These are phyloP conservation scores for Nestor notabilis DNA, from an alignment of 2,113 vertebrate genomes.

Conservation along the genomic window DNA sequence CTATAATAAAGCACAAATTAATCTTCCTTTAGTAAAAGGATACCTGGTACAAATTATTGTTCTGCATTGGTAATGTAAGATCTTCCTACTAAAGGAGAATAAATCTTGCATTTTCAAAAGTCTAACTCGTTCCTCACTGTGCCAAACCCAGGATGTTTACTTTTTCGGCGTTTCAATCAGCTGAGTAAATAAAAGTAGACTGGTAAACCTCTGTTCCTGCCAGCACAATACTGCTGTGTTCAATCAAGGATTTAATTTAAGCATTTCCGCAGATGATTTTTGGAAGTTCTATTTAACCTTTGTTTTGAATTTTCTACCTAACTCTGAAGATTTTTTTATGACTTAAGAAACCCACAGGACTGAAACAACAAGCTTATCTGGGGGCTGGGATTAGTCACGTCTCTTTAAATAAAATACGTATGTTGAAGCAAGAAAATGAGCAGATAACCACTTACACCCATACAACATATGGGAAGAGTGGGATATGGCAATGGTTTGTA, in stretches of 20 bases:
- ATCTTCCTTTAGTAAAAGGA: neutral
- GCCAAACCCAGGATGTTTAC: slow-evolving; percentile 43
- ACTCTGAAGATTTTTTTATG: neutral
- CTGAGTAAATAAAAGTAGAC: slow-evolving; percentile 50
- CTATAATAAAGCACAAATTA: neutral
- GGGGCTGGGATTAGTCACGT: slow-evolving; percentile 45
- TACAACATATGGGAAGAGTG: slow-evolving; percentile 31
- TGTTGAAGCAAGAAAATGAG: slow-evolving; percentile 52
- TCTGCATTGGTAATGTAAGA: neutral
- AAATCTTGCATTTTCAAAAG: neutral
- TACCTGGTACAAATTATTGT: neutral
- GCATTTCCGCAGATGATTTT: slow-evolving; percentile 26
- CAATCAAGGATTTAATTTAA: slow-evolving; percentile 47
- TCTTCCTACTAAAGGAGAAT: neutral
- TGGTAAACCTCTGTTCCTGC: slow-evolving; percentile 3
- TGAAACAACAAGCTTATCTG: slow-evolving; percentile 44
- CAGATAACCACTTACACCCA: slow-evolving; percentile 53
- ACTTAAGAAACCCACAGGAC: slow-evolving; percentile 18
- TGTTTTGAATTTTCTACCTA: slow-evolving; percentile 42
- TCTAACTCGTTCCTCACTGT: neutral
- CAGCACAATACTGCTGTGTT: slow-evolving; percentile 2
- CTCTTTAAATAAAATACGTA: slow-evolving; percentile 55
- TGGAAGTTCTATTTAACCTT: slow-evolving; percentile 47
- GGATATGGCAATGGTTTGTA: neutral
- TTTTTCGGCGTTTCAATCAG: slow-evolving; percentile 51